Base-by-base conservation (phyloP, 2,113 vertebrate species). In the Sclerurus mexicanus region DNA sequence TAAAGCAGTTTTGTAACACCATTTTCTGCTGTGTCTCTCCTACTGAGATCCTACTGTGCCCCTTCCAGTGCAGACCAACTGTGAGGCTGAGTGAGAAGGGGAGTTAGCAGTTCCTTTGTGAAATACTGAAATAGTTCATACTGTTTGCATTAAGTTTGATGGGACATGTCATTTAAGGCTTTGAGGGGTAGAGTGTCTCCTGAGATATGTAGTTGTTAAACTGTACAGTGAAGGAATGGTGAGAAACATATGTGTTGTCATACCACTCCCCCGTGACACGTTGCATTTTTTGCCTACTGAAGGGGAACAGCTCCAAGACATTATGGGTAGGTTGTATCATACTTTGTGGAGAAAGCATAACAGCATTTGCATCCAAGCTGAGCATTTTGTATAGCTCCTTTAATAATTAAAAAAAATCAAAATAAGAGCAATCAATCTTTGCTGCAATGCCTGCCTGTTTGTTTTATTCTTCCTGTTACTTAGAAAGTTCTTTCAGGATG, bases 181-280 rank as follows among this genome's bases (percentile, higher is more conserved):
- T 87, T 91, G 92, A 91, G 46, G 66, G 46, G 39, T 85, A 44
- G 44, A 79, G 14, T 64, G 31, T 15, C 74, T 95, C 40, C 75
- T 93, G 75, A 49, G 71, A 91, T 73, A 68, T 4, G 40, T 53
- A 83, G 75, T 25, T 93, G 85, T 82, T 95, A 93, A 95, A 93
- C 44, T 85, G 33, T 56, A 46, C 20, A 64, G 67, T 66, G 74
- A 79, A 82, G 58, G 62, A 95, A 89, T 40, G 40, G 85, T 93
- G 87, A 73, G 94, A 93, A 96, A 93, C 90, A 89, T 95, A 89
- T 82, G 82, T 91, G 68, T 87, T 93, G 81, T 82, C 85, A 85
- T 85, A 80, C 74, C 85, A 93, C 90, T 91, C 85, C 87, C 62
- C 82, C 87, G 10, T 85, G 85, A 87, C 94, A 79, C 69, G 75